Percentiles rank a stretch among this genome's conserved stretches.
phyloP scores from a whole-genome alignment of 2,797 vertebrate genomes.

The Gallinago solitaria region DNA sequence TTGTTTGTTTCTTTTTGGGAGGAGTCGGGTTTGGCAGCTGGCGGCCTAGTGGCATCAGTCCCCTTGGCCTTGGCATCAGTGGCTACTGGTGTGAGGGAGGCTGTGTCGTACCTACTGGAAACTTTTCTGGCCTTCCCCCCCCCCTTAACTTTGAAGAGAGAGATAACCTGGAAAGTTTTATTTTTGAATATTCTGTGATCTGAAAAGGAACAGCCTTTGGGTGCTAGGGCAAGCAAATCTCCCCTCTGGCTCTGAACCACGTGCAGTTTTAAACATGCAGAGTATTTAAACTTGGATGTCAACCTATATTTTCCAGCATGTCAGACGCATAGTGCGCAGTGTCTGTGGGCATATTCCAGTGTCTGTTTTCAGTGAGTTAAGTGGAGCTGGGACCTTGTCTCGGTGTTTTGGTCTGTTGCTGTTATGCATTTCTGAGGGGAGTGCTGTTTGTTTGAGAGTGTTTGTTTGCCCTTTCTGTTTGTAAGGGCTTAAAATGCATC shows the following conservation, averaged over 20 bases:
- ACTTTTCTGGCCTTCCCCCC: background rate
- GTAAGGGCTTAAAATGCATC: background rate
- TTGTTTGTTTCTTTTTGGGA: background rate
- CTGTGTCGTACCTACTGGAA: background rate
- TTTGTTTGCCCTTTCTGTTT: background rate
- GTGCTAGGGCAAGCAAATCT: background rate
- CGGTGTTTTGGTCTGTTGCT: rapidly evolving
- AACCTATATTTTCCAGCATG: background rate
- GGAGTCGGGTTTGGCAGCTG: background rate
- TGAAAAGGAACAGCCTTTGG: background rate
- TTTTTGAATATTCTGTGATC: background rate
- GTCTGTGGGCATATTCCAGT: background rate
- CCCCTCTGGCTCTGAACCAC: rapidly evolving
- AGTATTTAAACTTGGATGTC: background rate
- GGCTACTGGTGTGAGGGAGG: background rate
- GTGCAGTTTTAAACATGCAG: background rate
- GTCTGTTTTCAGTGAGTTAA: background rate
- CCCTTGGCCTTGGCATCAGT: rapidly evolving
- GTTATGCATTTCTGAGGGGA: background rate
- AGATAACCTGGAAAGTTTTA: background rate
- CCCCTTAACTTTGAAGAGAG: background rate
- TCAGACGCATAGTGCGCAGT: background rate
- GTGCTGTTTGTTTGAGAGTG: background rate
- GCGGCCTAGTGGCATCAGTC: background rate
- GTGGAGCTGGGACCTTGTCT: background rate